Base-by-base conservation (phyloP, 2,888 invertebrate genomes). In the Folsomia manolachei region DNA sequence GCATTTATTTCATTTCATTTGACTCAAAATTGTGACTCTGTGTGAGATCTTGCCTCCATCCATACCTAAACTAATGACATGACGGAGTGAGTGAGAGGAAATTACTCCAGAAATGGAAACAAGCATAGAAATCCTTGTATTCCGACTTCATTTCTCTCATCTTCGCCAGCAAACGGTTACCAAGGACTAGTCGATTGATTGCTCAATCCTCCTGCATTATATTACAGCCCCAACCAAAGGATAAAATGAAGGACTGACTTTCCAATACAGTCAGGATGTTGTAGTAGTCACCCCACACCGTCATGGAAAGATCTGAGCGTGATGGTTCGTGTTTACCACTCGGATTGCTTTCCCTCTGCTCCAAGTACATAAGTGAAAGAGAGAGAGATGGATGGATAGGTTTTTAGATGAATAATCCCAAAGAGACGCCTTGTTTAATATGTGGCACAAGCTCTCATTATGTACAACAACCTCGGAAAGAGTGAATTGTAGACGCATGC, bases 1-100 rank as follows among this genome's bases (percentile, higher is more conserved):
- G 4, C 19, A 56, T 21, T 39, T 39, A 39, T 39, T 39, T 39
- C n/a, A 39, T 39, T 39, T 39, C 39, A 39, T 39, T 39, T 39
- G 39, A 4, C 39, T 39, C 39, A 39, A 39, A 39, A 39, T 39
- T 39, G 39, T 39, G 14, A 14, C 39, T 9, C 7, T 39, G 39
- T 14, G 14, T 39, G n/a, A n/a, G n/a, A n/a, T n/a, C n/a, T n/a
- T 9, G 39, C 14, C 39, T 39, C 39, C 39, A 39, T 39, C 39
- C 39, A n/a, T n/a, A 19, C 19, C 56, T 56, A 21, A 7, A 14
- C 56, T 56, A 56, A 56, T 56, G 19, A 56, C 56, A 19, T 56
- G 56, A 56, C 56, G n/a, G 56, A 56, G 7, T 14, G 56, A 56
- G 56, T 56, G 56, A 56, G 56, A 56, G 56, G 21, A 56, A 56